Percentiles rank a stretch among this genome's conserved stretches.
These are phyloP conservation scores for Drosophila basisetae DNA, from an alignment of 2,888 invertebrate genomes.

Conservation along the genomic window DNA sequence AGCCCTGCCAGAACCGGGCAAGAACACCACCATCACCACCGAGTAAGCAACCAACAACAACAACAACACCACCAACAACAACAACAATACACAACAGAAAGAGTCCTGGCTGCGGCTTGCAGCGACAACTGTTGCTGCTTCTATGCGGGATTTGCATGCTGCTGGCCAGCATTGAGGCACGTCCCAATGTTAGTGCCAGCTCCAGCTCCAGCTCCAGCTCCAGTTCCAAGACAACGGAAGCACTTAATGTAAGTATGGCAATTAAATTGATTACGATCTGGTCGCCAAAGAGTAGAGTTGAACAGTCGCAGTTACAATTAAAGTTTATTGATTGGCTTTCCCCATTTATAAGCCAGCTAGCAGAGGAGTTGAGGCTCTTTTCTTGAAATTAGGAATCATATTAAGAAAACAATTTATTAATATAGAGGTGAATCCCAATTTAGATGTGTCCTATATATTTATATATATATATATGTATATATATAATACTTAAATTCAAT, in stretches of 20 bases:
- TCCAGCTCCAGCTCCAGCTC: conserved; percentile 20
- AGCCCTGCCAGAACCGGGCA: conserved; percentile 12
- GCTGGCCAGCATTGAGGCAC: conserved; percentile 81
- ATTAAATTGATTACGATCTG: conserved; percentile 28
- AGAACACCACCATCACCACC: conserved; percentile 46
- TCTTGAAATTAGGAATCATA: neutral
- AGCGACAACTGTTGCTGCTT: conserved; percentile 51
- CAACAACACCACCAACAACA: conserved; percentile 42
- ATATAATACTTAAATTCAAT: too few species aligned
- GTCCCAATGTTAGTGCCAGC: conserved; percentile 79
- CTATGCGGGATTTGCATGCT: conserved; percentile 74
- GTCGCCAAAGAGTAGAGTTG: neutral
- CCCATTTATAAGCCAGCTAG: neutral
- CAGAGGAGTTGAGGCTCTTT: too few species aligned
- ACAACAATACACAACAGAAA: conserved; percentile 17
- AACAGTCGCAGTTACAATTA: neutral
- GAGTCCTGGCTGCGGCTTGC: conserved; percentile 28
- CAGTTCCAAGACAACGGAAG: conserved; percentile 29
- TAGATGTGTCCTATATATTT: neutral
- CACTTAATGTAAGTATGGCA: conserved; percentile 60
- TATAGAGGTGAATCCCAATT: neutral
- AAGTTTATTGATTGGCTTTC: neutral
- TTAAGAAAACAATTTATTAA: neutral
- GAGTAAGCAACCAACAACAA: conserved; percentile 34
- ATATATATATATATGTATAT: neutral